Evolutionary conservation across 2,888 invertebrate species (phyloP).

Genomic region (Noctua pronuba): DNA sequence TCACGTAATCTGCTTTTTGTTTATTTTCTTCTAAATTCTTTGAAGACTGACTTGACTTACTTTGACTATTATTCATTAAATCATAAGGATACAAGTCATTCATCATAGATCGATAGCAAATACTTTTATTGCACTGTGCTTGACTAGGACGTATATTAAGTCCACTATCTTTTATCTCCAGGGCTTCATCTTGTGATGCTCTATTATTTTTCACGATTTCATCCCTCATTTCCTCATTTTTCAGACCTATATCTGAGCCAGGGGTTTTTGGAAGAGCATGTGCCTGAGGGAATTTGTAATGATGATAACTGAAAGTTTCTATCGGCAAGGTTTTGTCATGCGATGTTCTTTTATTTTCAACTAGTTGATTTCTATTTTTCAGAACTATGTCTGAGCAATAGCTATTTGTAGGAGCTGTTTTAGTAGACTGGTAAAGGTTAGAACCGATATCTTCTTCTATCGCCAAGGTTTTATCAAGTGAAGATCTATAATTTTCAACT

Average conservation of each 20-base stretch:
- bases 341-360: not conserved
- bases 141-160: not conserved
- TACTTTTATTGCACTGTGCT: constrained; percentile 1
- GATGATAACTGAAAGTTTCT: not conserved
- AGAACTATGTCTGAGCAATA: not conserved
- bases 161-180: not conserved
- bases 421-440: not conserved
- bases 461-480: not conserved
- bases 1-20: constrained; percentile 58
- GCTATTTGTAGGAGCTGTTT: not conserved
- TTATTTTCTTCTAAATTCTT: constrained; percentile 2
- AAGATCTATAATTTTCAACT: not conserved
- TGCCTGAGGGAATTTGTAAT: not conserved
- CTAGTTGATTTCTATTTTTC: not conserved
- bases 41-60: not conserved
- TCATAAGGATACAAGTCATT: not conserved
- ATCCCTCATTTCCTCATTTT: not conserved
- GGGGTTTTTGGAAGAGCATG: not conserved
- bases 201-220: not conserved
- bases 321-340: not conserved
- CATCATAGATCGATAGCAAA: not conserved
- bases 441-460: not conserved
- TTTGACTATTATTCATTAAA: constrained; percentile 12
- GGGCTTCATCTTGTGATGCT: not conserved
- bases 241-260: not conserved